Percentiles rank a stretch among this genome's conserved stretches.
Evolutionary conservation across 2,888 invertebrate species (phyloP).

Genomic region (Priocnemis perturbator): DNA sequence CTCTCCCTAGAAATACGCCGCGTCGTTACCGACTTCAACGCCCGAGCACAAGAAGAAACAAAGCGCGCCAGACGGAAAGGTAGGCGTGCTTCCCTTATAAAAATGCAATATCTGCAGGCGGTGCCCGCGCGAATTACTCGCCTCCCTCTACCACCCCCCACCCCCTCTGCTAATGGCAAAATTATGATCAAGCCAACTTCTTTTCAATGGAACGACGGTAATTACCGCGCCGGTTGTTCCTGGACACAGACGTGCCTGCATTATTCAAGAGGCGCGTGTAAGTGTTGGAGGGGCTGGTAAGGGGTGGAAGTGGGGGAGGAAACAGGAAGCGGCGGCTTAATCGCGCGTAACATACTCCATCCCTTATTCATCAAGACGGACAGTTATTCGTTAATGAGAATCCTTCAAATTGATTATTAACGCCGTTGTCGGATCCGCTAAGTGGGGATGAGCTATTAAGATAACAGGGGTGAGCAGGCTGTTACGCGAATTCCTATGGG

Average conservation of each 20-base stretch:
- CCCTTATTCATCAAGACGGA: no score
- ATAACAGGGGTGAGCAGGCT: no score
- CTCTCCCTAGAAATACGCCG: no score
- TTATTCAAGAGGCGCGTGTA: constrained; percentile 56
- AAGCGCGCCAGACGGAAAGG: not conserved
- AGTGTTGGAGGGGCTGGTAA: constrained; percentile 23
- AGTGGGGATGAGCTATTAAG: no score
- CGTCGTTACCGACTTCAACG: no score
- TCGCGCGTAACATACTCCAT: constrained; percentile 29
- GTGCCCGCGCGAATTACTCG: constrained; percentile 51
- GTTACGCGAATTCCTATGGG: no score
- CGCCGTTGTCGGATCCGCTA: no score
- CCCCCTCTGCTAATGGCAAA: constrained; percentile 53
- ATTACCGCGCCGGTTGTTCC: constrained; percentile 58
- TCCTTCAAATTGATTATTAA: no score
- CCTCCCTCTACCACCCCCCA: constrained; percentile 11
- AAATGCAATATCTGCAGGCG: constrained; percentile 59
- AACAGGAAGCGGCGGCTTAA: constrained; percentile 42
- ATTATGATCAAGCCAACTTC: constrained; percentile 62
- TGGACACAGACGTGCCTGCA: constrained; percentile 51
- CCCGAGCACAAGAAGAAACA: no score
- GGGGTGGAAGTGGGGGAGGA: not conserved
- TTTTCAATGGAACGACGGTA: constrained; percentile 63
- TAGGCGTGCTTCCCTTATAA: constrained; percentile 44
- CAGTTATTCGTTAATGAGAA: no score